Evolutionary conservation across 2,888 invertebrate genomes (phyloP).

Genomic region (Crocallis elinguaria): DNA sequence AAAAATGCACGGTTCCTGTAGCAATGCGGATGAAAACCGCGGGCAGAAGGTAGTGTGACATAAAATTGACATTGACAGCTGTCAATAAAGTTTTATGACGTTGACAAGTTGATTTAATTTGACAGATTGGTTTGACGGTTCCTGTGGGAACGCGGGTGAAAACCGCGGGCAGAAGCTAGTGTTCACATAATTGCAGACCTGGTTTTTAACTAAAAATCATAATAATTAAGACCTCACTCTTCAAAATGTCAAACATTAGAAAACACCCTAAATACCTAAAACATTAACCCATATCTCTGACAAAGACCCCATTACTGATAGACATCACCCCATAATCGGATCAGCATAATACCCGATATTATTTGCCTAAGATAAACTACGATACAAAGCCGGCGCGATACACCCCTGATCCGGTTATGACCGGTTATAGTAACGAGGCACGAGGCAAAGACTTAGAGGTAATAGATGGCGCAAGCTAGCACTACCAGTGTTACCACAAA

Average conservation of each 20-base stretch:
- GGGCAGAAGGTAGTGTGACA: too few relatives aligned
- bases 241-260: not conserved
- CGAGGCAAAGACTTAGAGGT: not conserved
- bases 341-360: slow-evolving; percentile 47
- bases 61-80: too few relatives aligned
- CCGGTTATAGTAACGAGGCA: slow-evolving; percentile 4
- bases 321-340: slow-evolving; percentile 46
- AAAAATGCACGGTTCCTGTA: too few relatives aligned
- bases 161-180: too few relatives aligned
- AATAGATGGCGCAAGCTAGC: not conserved
- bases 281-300: slow-evolving; percentile 3
- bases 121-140: too few relatives aligned
- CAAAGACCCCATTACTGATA: slow-evolving; percentile 10
- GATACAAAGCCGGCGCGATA: slow-evolving; percentile 21
- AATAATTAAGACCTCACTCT: not conserved
- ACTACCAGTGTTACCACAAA: too few relatives aligned
- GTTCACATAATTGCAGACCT: too few relatives aligned
- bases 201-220: too few relatives aligned
- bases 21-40: too few relatives aligned
- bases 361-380: slow-evolving; percentile 54
- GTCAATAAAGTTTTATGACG: too few relatives aligned
- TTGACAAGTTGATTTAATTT: too few relatives aligned
- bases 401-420: slow-evolving; percentile 7
- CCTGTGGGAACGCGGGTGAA: too few relatives aligned
- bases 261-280: slow-evolving; percentile 25